Evolutionary conservation across 2,888 invertebrate genomes (phyloP).

Genomic region (Antheraea yamamai): DNA sequence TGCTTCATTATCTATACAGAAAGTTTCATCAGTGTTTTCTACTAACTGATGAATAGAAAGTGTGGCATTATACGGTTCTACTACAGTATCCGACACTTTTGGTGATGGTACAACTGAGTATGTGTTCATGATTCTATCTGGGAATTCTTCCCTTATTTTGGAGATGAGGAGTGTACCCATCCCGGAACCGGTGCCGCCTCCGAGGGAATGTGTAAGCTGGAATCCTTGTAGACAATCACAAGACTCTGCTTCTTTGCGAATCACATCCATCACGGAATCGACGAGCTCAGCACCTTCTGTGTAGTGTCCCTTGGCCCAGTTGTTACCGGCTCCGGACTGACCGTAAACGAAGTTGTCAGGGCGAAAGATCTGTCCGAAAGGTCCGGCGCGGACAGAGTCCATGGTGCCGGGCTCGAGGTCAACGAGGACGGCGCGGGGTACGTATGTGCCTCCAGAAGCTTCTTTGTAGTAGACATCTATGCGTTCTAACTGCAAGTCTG

Average conservation of each 20-base stretch:
- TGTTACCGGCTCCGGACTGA: conserved; percentile 92
- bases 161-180: too few species aligned
- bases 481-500: too few species aligned
- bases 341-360: conserved; percentile 96
- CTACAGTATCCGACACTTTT: conserved; percentile 85
- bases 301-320: conserved; percentile 96
- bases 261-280: conserved; percentile 92
- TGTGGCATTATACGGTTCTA: conserved; percentile 96
- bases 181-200: too few species aligned
- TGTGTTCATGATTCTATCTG: too few species aligned
- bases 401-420: too few species aligned
- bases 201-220: conserved; percentile 95
- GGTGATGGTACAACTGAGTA: too few species aligned
- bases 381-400: too few species aligned
- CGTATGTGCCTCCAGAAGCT: too few species aligned
- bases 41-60: conserved; percentile 94
- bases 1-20: conserved; percentile 96
- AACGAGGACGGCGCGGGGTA: too few species aligned
- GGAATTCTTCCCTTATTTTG: too few species aligned
- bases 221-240: conserved; percentile 97
- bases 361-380: too few species aligned
- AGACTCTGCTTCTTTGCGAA: conserved; percentile 93
- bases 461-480: too few species aligned
- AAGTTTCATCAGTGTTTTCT: conserved; percentile 95
- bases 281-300: conserved; percentile 95